phyloP scores from a whole-genome alignment of 1,140 invertebrate genomes.

The Sinella curviseta region DNA sequence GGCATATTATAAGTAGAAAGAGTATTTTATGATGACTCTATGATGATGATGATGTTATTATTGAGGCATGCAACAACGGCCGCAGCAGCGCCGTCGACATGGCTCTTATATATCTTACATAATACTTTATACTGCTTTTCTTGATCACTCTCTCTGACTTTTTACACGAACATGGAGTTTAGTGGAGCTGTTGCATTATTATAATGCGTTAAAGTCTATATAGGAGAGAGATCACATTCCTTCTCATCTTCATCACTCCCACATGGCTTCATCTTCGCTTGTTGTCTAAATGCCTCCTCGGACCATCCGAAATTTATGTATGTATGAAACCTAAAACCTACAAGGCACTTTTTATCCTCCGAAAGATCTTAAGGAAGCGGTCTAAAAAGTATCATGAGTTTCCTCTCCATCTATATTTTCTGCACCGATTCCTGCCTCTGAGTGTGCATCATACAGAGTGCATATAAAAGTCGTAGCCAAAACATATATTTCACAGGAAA shows the following conservation, averaged over 20 bases:
- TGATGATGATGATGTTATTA: background rate
- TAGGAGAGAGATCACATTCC: constrained; percentile 19
- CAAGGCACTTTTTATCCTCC: background rate
- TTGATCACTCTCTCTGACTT: background rate
- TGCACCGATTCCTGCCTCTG: too few relatives aligned
- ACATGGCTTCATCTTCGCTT: constrained; percentile 7
- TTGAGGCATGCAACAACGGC: background rate
- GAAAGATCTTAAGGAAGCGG: background rate
- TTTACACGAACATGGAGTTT: too few relatives aligned
- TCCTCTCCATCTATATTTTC: too few relatives aligned
- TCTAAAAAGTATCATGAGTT: too few relatives aligned
- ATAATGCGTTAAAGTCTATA: background rate
- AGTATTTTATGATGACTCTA: background rate
- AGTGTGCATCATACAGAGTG: too few relatives aligned
- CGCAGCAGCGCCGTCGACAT: background rate
- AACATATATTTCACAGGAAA: too few relatives aligned
- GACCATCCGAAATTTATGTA: background rate
- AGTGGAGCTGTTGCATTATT: too few relatives aligned
- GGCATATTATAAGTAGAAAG: too few relatives aligned
- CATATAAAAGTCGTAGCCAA: too few relatives aligned
- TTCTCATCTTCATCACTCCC: constrained; percentile 18
- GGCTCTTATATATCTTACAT: too few relatives aligned
- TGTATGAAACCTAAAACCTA: constrained; percentile 18
- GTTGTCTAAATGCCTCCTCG: constrained; percentile 16
- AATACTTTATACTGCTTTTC: too few relatives aligned